Percentiles rank a stretch among this genome's conserved stretches.
Evolutionary conservation across 2,888 invertebrate genomes (phyloP).

Genomic region (Cyclophora albipunctata): DNA sequence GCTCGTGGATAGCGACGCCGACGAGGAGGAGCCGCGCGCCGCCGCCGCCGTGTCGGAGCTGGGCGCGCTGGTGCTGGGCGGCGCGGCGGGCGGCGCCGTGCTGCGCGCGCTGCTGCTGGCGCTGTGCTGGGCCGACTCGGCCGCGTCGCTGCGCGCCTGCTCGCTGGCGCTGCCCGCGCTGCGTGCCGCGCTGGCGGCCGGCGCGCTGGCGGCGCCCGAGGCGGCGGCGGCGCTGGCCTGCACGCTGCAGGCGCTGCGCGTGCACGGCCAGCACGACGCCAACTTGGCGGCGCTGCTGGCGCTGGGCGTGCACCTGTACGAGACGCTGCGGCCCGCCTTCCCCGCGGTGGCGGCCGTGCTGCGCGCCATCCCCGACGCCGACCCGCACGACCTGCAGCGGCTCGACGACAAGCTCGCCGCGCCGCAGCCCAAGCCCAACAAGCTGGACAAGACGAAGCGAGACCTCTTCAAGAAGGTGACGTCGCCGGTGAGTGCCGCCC

Average conservation of each 20-base stretch:
- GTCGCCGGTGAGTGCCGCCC: conserved; percentile 74
- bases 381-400: conserved; percentile 85
- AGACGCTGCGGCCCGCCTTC: conserved; percentile 85
- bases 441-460: conserved; percentile 92
- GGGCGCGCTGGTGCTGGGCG: conserved; percentile 82
- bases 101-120: conserved; percentile 61
- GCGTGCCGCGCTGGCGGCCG: conserved; percentile 71
- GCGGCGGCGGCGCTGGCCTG: conserved; percentile 82
- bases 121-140: conserved; percentile 88
- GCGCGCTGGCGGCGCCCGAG: conserved; percentile 63
- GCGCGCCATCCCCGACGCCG: conserved; percentile 88
- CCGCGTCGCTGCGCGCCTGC: conserved; percentile 86
- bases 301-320: conserved; percentile 88
- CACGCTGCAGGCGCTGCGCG: conserved; percentile 85
- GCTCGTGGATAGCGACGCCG: conserved; percentile 72
- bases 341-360: conserved; percentile 81
- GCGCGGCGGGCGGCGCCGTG: conserved; percentile 50
- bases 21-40: conserved; percentile 76
- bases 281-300: conserved; percentile 88
- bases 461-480: conserved; percentile 94
- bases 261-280: conserved; percentile 93
- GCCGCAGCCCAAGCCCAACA: conserved; percentile 80
- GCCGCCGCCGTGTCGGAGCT: conserved; percentile 88
- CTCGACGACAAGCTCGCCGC: conserved; percentile 87
- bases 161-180: conserved; percentile 81